Conservation (phyloP, 1,140 invertebrate genomes). For the Anoplophora glabripennis region DNA sequence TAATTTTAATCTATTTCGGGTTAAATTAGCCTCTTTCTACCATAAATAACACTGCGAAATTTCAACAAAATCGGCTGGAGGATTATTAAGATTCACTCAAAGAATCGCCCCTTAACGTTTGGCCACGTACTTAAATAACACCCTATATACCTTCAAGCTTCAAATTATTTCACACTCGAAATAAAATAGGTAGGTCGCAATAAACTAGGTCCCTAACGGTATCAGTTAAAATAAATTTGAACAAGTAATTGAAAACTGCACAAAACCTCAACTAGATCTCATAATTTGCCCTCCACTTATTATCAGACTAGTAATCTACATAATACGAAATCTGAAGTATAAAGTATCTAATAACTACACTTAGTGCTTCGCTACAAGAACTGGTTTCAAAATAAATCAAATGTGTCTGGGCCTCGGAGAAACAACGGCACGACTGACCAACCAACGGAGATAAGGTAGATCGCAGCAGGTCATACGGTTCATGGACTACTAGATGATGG, state of each 20-base stretch:
- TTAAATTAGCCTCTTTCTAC: no score
- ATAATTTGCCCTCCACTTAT: slow-evolving; percentile 12
- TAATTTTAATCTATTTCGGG: no score
- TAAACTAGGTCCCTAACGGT: slow-evolving; percentile 11
- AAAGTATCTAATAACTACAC: slow-evolving; percentile 29
- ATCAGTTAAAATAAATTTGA: slow-evolving; percentile 3
- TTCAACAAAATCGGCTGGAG: no score
- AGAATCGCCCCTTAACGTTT: no score
- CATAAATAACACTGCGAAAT: no score
- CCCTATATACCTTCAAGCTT: no score
- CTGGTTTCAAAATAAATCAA: slow-evolving; percentile 36
- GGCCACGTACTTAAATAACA: no score
- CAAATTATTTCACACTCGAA: neutral
- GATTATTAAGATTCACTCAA: no score
- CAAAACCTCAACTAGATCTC: slow-evolving; percentile 18
- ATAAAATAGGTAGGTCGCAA: neutral
- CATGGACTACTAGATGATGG: slow-evolving; percentile 40
- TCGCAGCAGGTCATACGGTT: slow-evolving; percentile 39
- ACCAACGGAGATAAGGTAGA: slow-evolving; percentile 27
- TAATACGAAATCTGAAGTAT: slow-evolving; percentile 24
- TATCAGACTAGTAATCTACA: slow-evolving; percentile 11
- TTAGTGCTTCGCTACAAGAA: slow-evolving; percentile 27
- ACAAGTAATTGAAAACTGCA: slow-evolving; percentile 20
- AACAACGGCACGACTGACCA: slow-evolving; percentile 35
- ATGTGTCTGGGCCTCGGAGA: slow-evolving; percentile 24